Evolutionary conservation across 2,113 vertebrate genomes (phyloP).

Genomic region (Salvelinus namaycush): DNA sequence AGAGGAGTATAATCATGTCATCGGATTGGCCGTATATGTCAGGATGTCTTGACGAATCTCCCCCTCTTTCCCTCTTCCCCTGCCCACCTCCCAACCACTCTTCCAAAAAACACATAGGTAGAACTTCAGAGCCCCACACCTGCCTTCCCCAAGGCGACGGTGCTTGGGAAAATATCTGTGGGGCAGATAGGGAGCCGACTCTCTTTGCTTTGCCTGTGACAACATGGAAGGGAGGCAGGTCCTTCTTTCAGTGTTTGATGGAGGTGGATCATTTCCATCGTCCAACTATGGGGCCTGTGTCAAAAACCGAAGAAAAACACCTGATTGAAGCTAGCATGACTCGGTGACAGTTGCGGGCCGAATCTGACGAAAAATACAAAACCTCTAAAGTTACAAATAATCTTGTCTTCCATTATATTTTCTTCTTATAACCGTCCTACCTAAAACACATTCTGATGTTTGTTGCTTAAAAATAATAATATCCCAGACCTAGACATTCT

Average conservation of each 20-base stretch:
- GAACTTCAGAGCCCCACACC: slow-evolving; percentile 68
- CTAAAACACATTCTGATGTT: slow-evolving; percentile 11
- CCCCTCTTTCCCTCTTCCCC: slow-evolving; percentile 15
- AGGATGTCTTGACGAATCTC: slow-evolving; percentile 29
- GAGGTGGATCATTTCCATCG: neutral
- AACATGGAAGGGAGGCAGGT: neutral
- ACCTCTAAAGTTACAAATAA: slow-evolving; percentile 23
- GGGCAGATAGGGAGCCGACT: slow-evolving; percentile 35
- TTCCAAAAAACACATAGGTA: slow-evolving; percentile 45
- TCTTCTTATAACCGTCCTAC: slow-evolving; percentile 55
- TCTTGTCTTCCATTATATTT: slow-evolving; percentile 42
- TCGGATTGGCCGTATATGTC: slow-evolving; percentile 58
- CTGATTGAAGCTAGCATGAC: neutral
- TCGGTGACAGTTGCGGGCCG: neutral
- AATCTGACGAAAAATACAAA: slow-evolving; percentile 24
- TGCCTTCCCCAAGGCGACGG: slow-evolving; percentile 63
- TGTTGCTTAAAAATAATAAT: neutral
- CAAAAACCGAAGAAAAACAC: neutral
- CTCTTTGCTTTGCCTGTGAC: slow-evolving; percentile 16
- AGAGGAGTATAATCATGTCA: slow-evolving; percentile 56
- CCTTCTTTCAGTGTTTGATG: slow-evolving; percentile 2
- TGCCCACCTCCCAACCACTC: slow-evolving; percentile 48
- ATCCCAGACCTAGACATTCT: neutral
- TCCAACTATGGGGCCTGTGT: neutral
- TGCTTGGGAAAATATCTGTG: slow-evolving; percentile 61